A percentile compares a stretch with the other conserved stretches of the same genome.
phyloP scores from a whole-genome alignment of 2,797 vertebrate species.

The Meriones psammophilus region DNA sequence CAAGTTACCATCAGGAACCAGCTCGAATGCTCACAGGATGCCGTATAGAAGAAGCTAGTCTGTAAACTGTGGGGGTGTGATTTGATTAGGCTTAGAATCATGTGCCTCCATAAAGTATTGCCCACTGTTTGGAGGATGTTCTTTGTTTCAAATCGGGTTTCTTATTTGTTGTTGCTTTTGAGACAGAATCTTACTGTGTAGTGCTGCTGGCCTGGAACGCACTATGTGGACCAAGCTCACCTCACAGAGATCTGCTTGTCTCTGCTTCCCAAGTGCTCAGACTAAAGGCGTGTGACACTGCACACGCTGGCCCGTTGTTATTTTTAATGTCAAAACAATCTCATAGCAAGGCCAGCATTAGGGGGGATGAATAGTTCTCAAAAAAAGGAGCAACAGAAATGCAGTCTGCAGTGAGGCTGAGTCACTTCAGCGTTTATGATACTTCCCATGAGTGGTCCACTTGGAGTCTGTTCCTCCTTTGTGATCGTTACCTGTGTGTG shows the following conservation, averaged over 20 bases:
- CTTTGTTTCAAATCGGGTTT: conserved; percentile 18
- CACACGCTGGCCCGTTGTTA: neutral
- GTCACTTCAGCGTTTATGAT: neutral
- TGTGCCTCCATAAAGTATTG: neutral
- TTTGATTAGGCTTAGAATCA: neutral
- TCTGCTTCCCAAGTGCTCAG: neutral
- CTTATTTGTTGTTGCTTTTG: conserved; percentile 30
- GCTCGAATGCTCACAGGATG: conserved; percentile 2
- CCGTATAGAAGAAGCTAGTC: neutral
- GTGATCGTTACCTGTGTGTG: neutral
- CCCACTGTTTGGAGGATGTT: neutral
- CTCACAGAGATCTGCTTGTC: neutral
- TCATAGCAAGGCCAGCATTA: neutral
- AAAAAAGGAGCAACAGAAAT: neutral
- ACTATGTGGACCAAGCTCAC: neutral
- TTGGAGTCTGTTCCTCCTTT: neutral
- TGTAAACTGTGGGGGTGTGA: conserved; percentile 52
- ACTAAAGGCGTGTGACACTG: neutral
- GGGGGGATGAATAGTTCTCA: neutral
- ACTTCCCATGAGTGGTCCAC: neutral
- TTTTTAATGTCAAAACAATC: neutral
- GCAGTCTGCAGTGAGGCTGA: neutral
- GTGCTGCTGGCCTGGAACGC: neutral
- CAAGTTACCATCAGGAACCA: conserved; percentile 66
- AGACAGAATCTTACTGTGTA: neutral